Evolutionary conservation across 2,113 vertebrate species (phyloP).

Genomic region (Malurus elegans): DNA sequence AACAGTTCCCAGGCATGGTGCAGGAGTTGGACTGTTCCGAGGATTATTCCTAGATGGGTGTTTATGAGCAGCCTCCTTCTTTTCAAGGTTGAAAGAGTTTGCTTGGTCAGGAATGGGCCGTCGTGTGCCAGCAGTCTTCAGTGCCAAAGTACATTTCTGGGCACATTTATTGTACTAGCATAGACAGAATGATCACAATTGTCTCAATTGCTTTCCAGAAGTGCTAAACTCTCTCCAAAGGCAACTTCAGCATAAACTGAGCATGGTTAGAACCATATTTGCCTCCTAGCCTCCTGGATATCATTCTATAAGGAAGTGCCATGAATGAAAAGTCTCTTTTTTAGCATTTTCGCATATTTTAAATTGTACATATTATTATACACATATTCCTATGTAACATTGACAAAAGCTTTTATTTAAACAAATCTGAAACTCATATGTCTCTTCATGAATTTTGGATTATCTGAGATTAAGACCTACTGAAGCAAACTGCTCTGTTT

Average conservation of each 20-base stretch:
- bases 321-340: neutral
- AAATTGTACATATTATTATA: neutral
- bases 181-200: neutral
- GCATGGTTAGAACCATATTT: neutral
- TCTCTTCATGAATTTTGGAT: neutral
- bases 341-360: neutral
- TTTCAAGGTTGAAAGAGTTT: neutral
- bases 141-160: constrained; percentile 2
- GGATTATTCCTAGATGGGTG: neutral
- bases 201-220: neutral
- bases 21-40: neutral
- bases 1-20: neutral
- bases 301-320: neutral
- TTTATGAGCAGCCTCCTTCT: neutral
- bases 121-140: neutral
- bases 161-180: neutral
- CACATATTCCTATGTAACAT: neutral
- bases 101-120: neutral
- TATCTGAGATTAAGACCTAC: neutral
- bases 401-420: neutral
- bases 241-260: neutral
- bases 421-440: neutral
- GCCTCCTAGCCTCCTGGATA: neutral
- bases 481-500: neutral
- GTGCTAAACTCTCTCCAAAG: neutral